Conservation (phyloP, 1,140 invertebrate species). For the Eumaeus atala region DNA sequence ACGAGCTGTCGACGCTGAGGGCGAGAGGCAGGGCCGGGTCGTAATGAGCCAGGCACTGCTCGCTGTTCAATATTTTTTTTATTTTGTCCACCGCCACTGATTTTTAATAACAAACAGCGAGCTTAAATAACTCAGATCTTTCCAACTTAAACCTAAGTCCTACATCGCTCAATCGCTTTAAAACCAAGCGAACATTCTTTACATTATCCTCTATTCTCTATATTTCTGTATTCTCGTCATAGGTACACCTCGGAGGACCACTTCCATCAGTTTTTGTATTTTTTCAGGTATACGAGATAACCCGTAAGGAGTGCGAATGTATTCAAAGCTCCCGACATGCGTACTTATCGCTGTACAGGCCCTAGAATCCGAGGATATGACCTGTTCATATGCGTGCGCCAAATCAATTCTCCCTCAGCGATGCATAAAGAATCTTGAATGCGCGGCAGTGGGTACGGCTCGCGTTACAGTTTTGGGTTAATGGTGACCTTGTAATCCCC, state of each 20-base stretch:
- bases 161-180: constrained; percentile 23
- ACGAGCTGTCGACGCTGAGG: constrained; percentile 53
- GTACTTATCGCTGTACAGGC: constrained; percentile 26
- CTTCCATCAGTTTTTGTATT: constrained; percentile 27
- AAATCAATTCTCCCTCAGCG: constrained; percentile 25
- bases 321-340: constrained; percentile 26
- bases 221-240: constrained; percentile 24
- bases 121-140: constrained; percentile 33
- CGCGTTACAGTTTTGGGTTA: constrained; percentile 26
- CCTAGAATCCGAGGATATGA: constrained; percentile 8
- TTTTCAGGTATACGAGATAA: constrained; percentile 26
- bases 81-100: constrained; percentile 3
- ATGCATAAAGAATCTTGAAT: constrained; percentile 27
- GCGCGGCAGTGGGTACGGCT: constrained; percentile 27
- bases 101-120: constrained; percentile 21
- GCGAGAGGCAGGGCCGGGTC: constrained; percentile 33
- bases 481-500: constrained; percentile 30
- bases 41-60: constrained; percentile 43
- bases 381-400: constrained; percentile 8
- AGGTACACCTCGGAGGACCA: constrained; percentile 23
- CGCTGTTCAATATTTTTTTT: constrained; percentile 20
- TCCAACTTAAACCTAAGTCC: constrained; percentile 32
- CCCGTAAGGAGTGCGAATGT: constrained; percentile 22
- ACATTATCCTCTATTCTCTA: constrained; percentile 23
- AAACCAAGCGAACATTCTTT: constrained; percentile 22